Evolutionary conservation across 2,113 vertebrate genomes (phyloP).

Genomic region (Hymenochirus boettgeri): DNA sequence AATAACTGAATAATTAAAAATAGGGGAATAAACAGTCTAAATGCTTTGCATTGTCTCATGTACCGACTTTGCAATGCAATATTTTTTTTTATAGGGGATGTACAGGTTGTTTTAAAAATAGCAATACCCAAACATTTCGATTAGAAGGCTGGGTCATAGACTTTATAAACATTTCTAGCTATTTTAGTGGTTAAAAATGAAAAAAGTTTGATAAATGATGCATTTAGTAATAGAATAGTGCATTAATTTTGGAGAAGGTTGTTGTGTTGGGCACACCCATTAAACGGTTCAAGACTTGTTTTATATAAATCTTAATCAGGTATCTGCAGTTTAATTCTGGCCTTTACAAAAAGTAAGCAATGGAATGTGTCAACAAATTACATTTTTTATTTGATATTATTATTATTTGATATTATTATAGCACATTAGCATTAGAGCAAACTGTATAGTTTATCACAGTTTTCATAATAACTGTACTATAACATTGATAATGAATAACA

Average conservation of each 20-base stretch:
- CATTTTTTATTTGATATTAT: too few species aligned
- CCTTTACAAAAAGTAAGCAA: not conserved
- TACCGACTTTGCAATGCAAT: too few species aligned
- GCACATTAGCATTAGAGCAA: not conserved
- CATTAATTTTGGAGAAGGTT: conserved; percentile 6
- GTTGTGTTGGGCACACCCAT: not conserved
- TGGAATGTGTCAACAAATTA: not conserved
- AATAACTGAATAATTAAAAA: too few species aligned
- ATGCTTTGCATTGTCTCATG: too few species aligned
- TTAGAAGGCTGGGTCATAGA: not conserved
- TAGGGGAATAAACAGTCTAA: too few species aligned
- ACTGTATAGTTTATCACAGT: not conserved
- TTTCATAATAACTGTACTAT: not conserved
- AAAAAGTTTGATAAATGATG: not conserved
- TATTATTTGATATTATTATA: too few species aligned
- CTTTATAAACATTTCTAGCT: not conserved
- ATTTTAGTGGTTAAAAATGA: not conserved
- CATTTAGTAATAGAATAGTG: not conserved
- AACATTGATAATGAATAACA: not conserved
- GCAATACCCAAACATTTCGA: too few species aligned
- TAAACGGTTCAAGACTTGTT: not conserved
- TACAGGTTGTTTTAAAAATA: too few species aligned
- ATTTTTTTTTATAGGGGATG: too few species aligned
- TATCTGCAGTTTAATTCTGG: not conserved
- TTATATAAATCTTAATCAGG: not conserved